Percentiles rank a stretch among this genome's conserved stretches.
phyloP scores from a whole-genome alignment of 1,140 invertebrate genomes.

The Bombus ignitus region DNA sequence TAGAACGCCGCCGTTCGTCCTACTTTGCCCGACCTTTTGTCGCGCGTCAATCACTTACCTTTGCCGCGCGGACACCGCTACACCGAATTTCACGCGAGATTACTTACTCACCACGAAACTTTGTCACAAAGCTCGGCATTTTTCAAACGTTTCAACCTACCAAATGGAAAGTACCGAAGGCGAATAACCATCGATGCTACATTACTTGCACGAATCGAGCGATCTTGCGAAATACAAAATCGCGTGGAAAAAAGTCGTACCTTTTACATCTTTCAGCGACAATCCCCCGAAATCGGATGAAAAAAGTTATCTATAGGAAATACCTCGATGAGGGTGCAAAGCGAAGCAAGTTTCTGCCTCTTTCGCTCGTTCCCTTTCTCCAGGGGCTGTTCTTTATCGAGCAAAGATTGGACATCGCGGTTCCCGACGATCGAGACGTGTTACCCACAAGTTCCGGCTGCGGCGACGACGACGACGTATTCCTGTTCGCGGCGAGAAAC shows the following conservation, averaged over 20 bases:
- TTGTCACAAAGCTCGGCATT: background rate
- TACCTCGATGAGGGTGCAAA: background rate
- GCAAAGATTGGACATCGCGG: background rate
- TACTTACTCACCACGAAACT: background rate
- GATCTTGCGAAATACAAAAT: background rate
- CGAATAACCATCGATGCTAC: too few species aligned
- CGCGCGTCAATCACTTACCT: background rate
- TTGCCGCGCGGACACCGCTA: too few species aligned
- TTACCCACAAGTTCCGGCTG: background rate
- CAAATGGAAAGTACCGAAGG: too few species aligned
- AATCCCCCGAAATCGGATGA: background rate
- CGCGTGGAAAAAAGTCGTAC: too few species aligned
- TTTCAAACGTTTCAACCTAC: background rate
- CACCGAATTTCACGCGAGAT: background rate
- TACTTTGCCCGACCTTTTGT: background rate
- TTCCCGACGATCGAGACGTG: background rate
- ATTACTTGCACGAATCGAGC: background rate
- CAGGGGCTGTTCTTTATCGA: background rate
- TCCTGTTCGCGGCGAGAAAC: background rate
- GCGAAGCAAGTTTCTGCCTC: background rate
- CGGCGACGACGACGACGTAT: background rate
- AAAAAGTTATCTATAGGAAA: background rate
- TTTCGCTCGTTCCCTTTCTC: background rate
- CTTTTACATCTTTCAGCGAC: background rate
- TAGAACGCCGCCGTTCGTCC: background rate